Evolutionary conservation across 1,140 invertebrate species (phyloP).

Genomic region (Schlechtendalia chinensis): DNA sequence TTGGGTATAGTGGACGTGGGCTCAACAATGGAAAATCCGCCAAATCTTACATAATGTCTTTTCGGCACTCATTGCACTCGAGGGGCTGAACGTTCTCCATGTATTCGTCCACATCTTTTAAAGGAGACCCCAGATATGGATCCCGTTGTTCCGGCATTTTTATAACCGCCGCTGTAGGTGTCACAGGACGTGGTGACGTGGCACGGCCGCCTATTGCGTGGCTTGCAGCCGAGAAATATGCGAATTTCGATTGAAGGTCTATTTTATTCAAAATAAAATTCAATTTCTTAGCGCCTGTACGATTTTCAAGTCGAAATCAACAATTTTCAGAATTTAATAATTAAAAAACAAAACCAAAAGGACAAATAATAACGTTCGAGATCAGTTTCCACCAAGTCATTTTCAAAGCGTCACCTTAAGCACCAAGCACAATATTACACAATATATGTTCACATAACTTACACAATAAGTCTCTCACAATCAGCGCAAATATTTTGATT

Average conservation of each 20-base stretch:
- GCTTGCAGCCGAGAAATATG: conserved; percentile 64
- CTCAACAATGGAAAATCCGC: conserved; percentile 2
- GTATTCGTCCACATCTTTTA: conserved; percentile 51
- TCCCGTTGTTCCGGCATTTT: conserved; percentile 49
- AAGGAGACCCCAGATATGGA: conserved; percentile 48
- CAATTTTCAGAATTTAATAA: background rate
- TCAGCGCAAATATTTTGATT: conserved; percentile 90
- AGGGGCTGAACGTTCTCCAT: conserved; percentile 60
- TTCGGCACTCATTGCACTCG: conserved; percentile 71
- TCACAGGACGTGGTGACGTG: conserved; percentile 58
- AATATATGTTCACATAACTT: conserved; percentile 62
- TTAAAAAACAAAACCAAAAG: background rate
- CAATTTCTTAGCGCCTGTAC: background rate
- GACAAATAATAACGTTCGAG: background rate
- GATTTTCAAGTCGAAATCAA: background rate
- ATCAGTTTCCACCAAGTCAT: background rate
- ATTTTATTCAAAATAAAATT: conserved; percentile 32
- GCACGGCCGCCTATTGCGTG: conserved; percentile 64
- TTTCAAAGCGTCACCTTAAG: conserved; percentile 34
- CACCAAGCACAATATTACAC: conserved; percentile 37
- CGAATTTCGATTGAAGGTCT: conserved; percentile 58
- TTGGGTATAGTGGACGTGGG: background rate
- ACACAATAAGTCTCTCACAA: conserved; percentile 90
- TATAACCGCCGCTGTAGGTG: conserved; percentile 54
- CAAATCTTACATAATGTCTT: conserved; percentile 71